These are phyloP conservation scores for Habroteleia sp. DNA, from an alignment of 2,888 invertebrate genomes.

Conservation along the genomic window DNA sequence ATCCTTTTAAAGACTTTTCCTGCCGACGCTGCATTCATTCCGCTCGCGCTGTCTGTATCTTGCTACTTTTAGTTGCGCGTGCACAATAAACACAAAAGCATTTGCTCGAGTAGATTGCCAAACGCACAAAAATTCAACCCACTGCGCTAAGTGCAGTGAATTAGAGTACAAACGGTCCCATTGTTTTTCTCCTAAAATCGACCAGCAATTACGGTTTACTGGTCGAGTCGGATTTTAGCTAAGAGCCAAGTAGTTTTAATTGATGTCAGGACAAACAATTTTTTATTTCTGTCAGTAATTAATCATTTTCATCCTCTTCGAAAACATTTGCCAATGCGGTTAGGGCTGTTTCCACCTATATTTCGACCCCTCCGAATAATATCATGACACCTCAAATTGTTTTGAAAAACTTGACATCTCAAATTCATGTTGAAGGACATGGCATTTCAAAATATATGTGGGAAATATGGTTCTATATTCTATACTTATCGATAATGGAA, in stretches of 20 bases:
- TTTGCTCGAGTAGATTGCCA: constrained; percentile 37
- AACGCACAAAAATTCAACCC: constrained; percentile 46
- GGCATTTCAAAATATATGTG: too few species aligned
- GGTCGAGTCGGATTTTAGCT: neutral
- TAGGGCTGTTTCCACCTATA: too few species aligned
- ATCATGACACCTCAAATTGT: too few species aligned
- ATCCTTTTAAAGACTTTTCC: constrained; percentile 78
- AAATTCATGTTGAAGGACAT: too few species aligned
- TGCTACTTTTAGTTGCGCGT: constrained; percentile 43
- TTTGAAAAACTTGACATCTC: too few species aligned
- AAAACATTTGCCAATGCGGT: too few species aligned
- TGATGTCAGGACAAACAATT: constrained; percentile 3
- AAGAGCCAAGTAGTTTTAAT: neutral
- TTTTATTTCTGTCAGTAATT: too few species aligned
- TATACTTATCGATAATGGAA: too few species aligned
- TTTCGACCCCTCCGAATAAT: too few species aligned
- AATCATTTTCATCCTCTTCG: too few species aligned
- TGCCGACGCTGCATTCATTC: constrained; percentile 66
- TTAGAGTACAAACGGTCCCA: constrained; percentile 48
- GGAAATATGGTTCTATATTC: too few species aligned
- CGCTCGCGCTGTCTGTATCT: constrained; percentile 57
- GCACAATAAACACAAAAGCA: constrained; percentile 60
- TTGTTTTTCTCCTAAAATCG: constrained; percentile 31
- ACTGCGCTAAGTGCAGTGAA: constrained; percentile 45
- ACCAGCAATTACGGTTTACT: constrained; percentile 16